Evolutionary conservation across 2,888 invertebrate genomes (phyloP), one percentile per base, ranked within the genome.

Genomic region (Ophion costatus): DNA sequence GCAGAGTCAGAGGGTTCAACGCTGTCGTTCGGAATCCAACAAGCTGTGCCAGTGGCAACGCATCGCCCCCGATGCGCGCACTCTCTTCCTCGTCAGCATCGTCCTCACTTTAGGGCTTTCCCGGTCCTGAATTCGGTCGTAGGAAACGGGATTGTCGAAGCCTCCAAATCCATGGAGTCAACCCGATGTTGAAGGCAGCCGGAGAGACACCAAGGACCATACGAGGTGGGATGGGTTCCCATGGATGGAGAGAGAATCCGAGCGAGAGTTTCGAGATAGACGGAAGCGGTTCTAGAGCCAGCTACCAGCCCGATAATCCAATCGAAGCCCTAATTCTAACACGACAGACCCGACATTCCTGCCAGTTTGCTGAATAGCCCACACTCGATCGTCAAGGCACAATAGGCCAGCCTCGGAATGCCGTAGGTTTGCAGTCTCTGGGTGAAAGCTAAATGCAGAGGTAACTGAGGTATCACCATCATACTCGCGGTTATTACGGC

Each of bases 321-420:
- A 93, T 93, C 92, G 92, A 91, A 93, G 91, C 90, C 91, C 93
- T 93, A 93, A 93, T 93, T 93, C 92, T 92, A 91, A 93, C 91
- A 91, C 92, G 90, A 90, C 91, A 91, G 80, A 90, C 33, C 91
- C 91, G 91, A 92, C 93, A 93, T 93, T 93, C 93, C 90, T 91
- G 90, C 90, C 90, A 91, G 93, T 93, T 93, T 93, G 91, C 91
- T 92, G 92, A 93, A 93, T 92, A 92, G 92, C 90, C 91, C 89
- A 89, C 87, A 83, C 89, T 87, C 91, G 88, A 91, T 90, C 89
- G 86, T 86, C 86, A 88, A 56, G 88, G 89, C 91, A 93, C 92
- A 92, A 92, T 92, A 90, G 87, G 88, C 88, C 87, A 87, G 85
- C 89, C 88, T 75, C 84, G 89, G 90, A 90, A 91, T 90, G 91